These are phyloP conservation scores for Brienomyrus longianalis DNA, from an alignment of 2,113 vertebrate genomes.

Conservation along the genomic window DNA sequence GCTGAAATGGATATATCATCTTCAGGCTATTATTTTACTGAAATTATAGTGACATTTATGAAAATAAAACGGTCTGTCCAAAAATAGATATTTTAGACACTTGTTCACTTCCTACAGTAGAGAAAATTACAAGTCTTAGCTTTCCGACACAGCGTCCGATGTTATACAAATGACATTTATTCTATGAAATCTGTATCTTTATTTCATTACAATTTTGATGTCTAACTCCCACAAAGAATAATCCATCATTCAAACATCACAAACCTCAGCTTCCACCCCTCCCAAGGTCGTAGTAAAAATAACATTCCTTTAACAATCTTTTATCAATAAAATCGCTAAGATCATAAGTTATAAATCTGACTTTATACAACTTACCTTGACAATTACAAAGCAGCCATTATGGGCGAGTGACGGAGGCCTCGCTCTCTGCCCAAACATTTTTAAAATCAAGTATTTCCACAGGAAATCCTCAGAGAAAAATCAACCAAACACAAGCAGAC, in stretches of 20 bases:
- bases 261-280: not conserved
- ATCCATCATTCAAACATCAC: not conserved
- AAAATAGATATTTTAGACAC: not conserved
- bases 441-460: conserved; percentile 80
- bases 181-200: not conserved
- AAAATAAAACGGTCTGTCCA: not conserved
- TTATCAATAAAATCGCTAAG: conserved; percentile 60
- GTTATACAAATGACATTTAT: not conserved
- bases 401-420: conserved; percentile 37
- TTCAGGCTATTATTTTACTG: not conserved
- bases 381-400: conserved; percentile 42
- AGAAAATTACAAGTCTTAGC: not conserved
- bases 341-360: conserved; percentile 66
- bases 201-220: not conserved
- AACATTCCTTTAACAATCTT: conserved; percentile 47
- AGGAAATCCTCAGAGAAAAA: conserved; percentile 78
- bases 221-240: not conserved
- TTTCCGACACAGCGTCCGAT: not conserved
- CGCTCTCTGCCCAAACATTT: conserved; percentile 37
- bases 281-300: not conserved
- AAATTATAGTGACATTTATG: not conserved
- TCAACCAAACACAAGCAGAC: conserved; percentile 44
- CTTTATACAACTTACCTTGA: conserved; percentile 47
- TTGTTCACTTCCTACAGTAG: not conserved
- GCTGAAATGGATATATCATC: not conserved